Base-by-base conservation (phyloP, 2,797 vertebrate genomes). In the Sebastes trivittatus region DNA sequence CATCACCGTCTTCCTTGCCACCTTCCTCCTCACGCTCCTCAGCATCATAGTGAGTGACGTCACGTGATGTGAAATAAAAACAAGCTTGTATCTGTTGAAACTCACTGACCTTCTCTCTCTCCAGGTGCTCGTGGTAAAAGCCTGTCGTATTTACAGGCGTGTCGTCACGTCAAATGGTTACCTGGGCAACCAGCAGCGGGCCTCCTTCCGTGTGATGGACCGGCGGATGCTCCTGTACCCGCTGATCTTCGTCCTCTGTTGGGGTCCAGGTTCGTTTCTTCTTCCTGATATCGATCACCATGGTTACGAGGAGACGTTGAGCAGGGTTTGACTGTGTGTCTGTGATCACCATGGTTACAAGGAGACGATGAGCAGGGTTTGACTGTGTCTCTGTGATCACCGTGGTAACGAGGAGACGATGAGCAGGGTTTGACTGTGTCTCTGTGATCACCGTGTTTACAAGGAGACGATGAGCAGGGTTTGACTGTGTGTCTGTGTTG, bases 191-290 rank as follows among this genome's bases (percentile, higher is more conserved):
- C 93, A 96, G 88, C 97, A 98, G 84, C 96, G 96, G 95, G 94
- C 95, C 16, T 94, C 93, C 20, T 94, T 98, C 62, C 94, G 94
- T 10, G 78, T 93, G 69, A 86, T 97, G 75, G 96, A 97, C 76
- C 92, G 95, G 16, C 91, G 95, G 6, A 95, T 97, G 86, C 46
- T 97, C 13, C 96, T 98, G 49, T 97, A 97, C 89, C 96, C 97
- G 0, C 5, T 95, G 0, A 85, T 95, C 2, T 97, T 98, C 84
- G 82, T 97, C 79, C 94, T 96, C 89, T 98, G 97, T 90, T 97
- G 97, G 96, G 94, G 95, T 27, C 97, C 98, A 96, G 97, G 98
- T 98, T 1, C 1, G 84, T 56, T 2, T 10, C 5, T n/a, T 3
- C 10, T 3, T 58, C 25, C 60, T 52, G 49, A 52, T 14, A 52